Evolutionary conservation across 2,113 vertebrate species (phyloP), one percentile per base, ranked within the genome.

Genomic region (Haemorhous mexicanus): DNA sequence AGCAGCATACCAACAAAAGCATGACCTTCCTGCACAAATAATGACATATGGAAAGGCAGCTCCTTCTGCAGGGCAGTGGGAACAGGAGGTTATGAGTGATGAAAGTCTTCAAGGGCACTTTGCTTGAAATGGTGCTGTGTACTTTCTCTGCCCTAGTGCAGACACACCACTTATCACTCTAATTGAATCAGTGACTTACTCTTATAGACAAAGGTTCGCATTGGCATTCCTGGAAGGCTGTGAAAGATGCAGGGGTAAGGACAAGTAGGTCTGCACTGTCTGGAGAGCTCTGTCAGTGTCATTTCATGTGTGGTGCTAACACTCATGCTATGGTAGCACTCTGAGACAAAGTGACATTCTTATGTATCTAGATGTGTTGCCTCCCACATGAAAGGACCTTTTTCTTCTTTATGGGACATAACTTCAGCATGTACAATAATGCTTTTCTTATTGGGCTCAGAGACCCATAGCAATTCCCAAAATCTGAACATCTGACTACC

Each of bases 141-240:
- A 63, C 90, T 82, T 87, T 72, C 89, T 83, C 84, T 94, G 88
- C 66, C 68, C 62, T 77, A 86, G 66, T 61, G 70, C 83, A 96
- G 86, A 75, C 56, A 89, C 68, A 56, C 82, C 77, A 95, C 94
- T 97, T 94, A 97, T 94, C 91, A 62, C 73, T 94, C 58, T 96
- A 95, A 96, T 86, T 94, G 79, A 96, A 90, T 95, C 91, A 90
- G 79, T 90, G 87, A 93, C 84, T 95, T 97, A 90, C 89, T 96
- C 67, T 88, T 84, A 67, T 7, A 97, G 88, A 93, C 46, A 66
- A 85, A 91, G 69, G 70, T 85, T 58, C 21, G 49, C 84, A 85
- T 58, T 95, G 94, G 85, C 90, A 93, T 95, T 95, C 94, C 55
- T 92, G 84, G 87, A 90, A 96, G 74, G 50, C 72, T 95, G 62